phyloP scores from a whole-genome alignment of 2,113 vertebrate genomes.

The Epinephelus moara region DNA sequence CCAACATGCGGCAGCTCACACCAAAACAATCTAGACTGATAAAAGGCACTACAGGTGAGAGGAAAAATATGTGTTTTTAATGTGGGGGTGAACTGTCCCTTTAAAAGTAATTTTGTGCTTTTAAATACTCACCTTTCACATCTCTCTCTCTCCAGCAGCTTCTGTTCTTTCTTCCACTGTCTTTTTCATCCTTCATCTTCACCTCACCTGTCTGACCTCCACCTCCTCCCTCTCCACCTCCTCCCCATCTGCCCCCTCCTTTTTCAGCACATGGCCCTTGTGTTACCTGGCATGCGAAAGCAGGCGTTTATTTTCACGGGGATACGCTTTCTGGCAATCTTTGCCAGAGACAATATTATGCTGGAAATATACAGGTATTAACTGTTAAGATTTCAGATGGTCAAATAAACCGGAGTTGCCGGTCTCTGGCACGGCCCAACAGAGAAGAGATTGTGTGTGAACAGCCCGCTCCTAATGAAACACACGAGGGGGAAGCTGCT shows the following conservation, averaged over 20 bases:
- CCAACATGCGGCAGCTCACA: no score
- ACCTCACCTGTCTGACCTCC: constrained; percentile 45
- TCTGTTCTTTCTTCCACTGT: neutral
- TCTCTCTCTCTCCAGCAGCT: neutral
- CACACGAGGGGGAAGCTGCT: constrained; percentile 55
- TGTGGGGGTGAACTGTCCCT: no score
- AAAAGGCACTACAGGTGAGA: no score
- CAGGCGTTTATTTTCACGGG: constrained; percentile 78
- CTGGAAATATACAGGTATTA: constrained; percentile 84
- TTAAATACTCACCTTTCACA: no score
- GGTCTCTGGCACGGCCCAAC: constrained; percentile 60
- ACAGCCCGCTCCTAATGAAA: constrained; percentile 69
- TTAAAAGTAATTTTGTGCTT: no score
- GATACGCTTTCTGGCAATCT: constrained; percentile 72
- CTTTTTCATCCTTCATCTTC: neutral
- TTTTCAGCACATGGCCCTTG: constrained; percentile 55
- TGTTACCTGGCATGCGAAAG: constrained; percentile 65
- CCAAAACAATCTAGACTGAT: no score
- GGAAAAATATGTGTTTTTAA: no score
- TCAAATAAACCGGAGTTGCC: constrained; percentile 76
- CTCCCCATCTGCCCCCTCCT: neutral
- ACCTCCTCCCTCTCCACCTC: neutral
- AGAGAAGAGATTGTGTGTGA: constrained; percentile 75
- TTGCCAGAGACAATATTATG: constrained; percentile 84
- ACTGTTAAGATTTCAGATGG: constrained; percentile 81